These are phyloP conservation scores for Sebastolobus altivelis DNA, from an alignment of 2,797 vertebrate genomes.

Conservation along the genomic window DNA sequence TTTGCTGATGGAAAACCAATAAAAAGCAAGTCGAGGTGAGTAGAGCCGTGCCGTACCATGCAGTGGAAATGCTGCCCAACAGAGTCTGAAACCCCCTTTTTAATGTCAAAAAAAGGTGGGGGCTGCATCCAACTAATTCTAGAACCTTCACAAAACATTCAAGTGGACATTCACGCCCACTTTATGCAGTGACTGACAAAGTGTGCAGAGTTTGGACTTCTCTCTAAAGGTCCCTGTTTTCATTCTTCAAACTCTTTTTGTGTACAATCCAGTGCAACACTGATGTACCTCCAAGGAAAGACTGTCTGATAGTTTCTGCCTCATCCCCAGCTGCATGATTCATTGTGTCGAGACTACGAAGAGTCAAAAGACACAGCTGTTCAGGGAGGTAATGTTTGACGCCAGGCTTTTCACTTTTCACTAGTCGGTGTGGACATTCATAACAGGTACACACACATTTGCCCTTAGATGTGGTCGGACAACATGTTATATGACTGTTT, in stretches of 20 bases:
- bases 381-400: not conserved
- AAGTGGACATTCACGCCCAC: not conserved
- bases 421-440: not conserved
- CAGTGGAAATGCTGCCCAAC: not conserved
- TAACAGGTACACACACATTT: not conserved
- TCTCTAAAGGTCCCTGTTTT: not conserved
- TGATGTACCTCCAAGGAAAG: not conserved
- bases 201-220: not conserved
- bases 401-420: not conserved
- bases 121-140: not conserved
- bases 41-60: not conserved
- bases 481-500: no score
- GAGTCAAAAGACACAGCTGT: not conserved
- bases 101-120: not conserved
- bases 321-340: not conserved
- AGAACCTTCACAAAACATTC: not conserved
- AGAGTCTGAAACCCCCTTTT: not conserved
- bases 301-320: not conserved
- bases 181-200: not conserved
- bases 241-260: not conserved
- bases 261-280: not conserved
- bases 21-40: not conserved
- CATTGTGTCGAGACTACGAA: not conserved
- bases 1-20: not conserved
- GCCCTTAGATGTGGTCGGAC: not conserved